Evolutionary conservation across 2,797 vertebrate species (phyloP), one percentile per base, ranked within the genome.

Genomic region (Buceros bicornis): DNA sequence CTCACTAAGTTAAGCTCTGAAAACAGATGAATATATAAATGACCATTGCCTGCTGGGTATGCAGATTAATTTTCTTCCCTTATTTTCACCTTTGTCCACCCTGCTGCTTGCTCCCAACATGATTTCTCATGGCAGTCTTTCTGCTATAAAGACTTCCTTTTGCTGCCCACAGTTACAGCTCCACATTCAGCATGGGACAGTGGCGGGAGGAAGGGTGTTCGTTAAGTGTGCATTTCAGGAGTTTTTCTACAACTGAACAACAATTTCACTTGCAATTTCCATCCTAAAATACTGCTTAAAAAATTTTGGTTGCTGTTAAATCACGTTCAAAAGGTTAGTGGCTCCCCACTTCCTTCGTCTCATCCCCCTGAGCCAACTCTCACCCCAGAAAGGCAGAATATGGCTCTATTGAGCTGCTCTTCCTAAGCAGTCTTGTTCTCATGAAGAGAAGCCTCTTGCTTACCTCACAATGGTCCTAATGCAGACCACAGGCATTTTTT

Each of bases 11-110:
- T 98, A 98, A 97, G 97, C 51, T 88, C 98, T 97, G 98, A 98
- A 99, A 99, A 99, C 98, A 98, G 98, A 98, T 98, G 98, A 99
- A 99, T 99, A 98, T 97, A 98, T 98, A 99, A 99, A 99, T 98
- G 99, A 99, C 98, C 97, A 97, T 97, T 98, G 98, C 99, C 99
- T 98, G 98, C 99, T 99, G 99, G 98, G 98, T 99, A 99, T 99
- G 99, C 98, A 99, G 99, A 99, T 99, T 98, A 99, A 98, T 98
- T 97, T 98, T 97, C 93, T 96, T 98, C 96, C 97, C 89, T 98
- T 98, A 98, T 98, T 98, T 98, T 98, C 98, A 98, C 98, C 98
- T 98, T 98, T 97, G 96, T 97, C 97, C 93, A 97, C 97, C 97
- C 98, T 95, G 96, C 97, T 98, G 97, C 92, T 98, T 90, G 29